Evolutionary conservation across 2,888 invertebrate genomes (phyloP).

Genomic region (Lepidonotus clava): DNA sequence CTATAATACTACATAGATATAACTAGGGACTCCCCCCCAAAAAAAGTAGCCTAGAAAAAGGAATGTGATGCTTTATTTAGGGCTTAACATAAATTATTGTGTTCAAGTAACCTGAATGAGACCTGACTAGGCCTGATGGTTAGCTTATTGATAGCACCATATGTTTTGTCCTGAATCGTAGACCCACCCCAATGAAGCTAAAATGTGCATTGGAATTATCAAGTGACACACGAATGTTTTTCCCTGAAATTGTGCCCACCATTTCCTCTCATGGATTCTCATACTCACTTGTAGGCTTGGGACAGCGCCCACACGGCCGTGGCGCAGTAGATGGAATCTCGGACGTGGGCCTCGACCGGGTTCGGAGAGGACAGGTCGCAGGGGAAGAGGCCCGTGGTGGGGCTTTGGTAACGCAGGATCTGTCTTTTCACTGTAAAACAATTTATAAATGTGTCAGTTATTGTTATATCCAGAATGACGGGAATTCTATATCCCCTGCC

Average conservation of each 20-base stretch:
- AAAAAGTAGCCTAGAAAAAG: too few species aligned
- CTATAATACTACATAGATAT: too few species aligned
- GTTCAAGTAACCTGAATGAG: too few species aligned
- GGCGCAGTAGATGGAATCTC: slow-evolving; percentile 98
- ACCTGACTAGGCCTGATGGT: not conserved
- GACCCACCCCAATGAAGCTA: too few species aligned
- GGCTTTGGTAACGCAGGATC: slow-evolving; percentile 93
- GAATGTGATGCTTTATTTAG: not conserved
- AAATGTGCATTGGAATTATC: too few species aligned
- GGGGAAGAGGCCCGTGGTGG: slow-evolving; percentile 96
- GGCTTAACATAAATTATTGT: not conserved
- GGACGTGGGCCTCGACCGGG: slow-evolving; percentile 92
- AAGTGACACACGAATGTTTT: too few species aligned
- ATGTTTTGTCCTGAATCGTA: not conserved
- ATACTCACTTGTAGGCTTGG: slow-evolving; percentile 92
- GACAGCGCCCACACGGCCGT: slow-evolving; percentile 97
- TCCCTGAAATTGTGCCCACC: too few species aligned
- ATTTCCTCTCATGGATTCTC: not conserved
- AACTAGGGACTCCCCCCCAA: too few species aligned
- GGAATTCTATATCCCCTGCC: too few species aligned
- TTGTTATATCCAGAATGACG: too few species aligned
- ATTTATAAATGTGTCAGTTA: too few species aligned
- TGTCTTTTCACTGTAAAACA: slow-evolving; percentile 83
- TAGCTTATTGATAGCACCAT: not conserved
- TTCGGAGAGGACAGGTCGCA: slow-evolving; percentile 84